Conservation (phyloP, 2,113 vertebrate genomes). For the Gopherus flavomarginatus region DNA sequence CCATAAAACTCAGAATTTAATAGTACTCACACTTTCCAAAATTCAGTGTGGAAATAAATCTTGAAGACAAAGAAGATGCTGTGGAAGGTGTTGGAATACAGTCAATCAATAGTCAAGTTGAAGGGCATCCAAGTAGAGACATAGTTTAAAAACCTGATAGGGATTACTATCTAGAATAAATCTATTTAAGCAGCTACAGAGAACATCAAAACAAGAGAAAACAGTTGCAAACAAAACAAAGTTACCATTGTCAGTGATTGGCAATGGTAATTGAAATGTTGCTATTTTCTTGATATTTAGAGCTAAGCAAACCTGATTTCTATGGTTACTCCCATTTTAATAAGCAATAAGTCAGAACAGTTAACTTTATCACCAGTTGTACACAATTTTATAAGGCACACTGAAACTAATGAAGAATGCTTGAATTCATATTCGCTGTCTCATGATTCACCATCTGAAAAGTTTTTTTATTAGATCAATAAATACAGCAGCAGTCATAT, state of each 20-base stretch:
- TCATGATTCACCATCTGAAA: not conserved
- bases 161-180: not conserved
- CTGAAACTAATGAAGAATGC: not conserved
- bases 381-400: not conserved
- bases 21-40: not conserved
- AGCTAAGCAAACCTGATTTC: not conserved
- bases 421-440: not conserved
- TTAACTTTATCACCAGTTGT: not conserved
- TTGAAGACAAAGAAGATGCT: slow-evolving; percentile 3
- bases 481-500: not conserved
- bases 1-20: not conserved
- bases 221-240: slow-evolving; percentile 38
- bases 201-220: slow-evolving; percentile 15
- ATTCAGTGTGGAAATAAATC: slow-evolving; percentile 9
- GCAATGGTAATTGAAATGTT: slow-evolving; percentile 1
- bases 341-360: not conserved
- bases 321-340: not conserved
- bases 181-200: slow-evolving; percentile 21
- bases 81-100: not conserved
- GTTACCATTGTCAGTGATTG: not conserved
- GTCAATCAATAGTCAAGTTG: slow-evolving; percentile 13
- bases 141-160: slow-evolving; percentile 14
- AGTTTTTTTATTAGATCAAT: slow-evolving; percentile 38
- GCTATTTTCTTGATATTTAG: not conserved
- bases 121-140: not conserved